Conservation (phyloP, 2,797 vertebrate species). For the Presbytis comata region DNA sequence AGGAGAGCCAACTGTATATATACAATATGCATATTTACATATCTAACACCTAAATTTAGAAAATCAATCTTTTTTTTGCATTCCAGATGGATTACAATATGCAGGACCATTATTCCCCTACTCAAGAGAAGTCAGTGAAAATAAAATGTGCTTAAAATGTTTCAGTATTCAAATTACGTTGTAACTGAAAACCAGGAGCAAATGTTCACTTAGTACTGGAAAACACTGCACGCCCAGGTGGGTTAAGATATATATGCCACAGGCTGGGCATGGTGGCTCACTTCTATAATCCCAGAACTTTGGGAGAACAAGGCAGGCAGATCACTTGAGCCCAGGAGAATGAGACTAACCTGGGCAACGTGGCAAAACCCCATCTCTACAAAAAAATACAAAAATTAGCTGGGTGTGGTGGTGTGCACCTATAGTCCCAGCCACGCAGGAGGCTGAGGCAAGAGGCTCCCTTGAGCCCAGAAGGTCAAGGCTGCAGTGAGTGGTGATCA, state of each 20-base stretch:
- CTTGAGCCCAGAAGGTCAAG: background rate
- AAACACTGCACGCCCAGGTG: background rate
- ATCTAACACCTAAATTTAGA: background rate
- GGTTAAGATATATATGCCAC: background rate
- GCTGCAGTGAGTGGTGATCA: background rate
- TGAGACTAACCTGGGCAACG: background rate
- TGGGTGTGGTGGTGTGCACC: background rate
- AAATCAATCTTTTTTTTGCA: slow-evolving; percentile 27
- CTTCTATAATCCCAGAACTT: background rate
- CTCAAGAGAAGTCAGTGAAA: slow-evolving; percentile 17
- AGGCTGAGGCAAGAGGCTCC: background rate
- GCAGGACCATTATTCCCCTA: background rate
- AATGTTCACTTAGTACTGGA: background rate
- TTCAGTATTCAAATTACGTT: slow-evolving; percentile 10
- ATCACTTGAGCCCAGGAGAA: background rate
- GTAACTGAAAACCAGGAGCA: slow-evolving; percentile 21
- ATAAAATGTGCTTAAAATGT: slow-evolving; percentile 16
- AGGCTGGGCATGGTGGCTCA: background rate
- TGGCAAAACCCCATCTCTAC: background rate
- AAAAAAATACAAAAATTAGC: background rate
- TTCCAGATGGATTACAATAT: slow-evolving; percentile 11
- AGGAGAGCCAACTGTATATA: background rate
- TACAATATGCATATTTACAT: background rate
- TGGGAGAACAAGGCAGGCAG: background rate
- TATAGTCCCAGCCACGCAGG: background rate